Percentiles rank a stretch among this genome's conserved stretches.
Conservation (phyloP, 2,113 vertebrate genomes). For the Narcine bancroftii region DNA sequence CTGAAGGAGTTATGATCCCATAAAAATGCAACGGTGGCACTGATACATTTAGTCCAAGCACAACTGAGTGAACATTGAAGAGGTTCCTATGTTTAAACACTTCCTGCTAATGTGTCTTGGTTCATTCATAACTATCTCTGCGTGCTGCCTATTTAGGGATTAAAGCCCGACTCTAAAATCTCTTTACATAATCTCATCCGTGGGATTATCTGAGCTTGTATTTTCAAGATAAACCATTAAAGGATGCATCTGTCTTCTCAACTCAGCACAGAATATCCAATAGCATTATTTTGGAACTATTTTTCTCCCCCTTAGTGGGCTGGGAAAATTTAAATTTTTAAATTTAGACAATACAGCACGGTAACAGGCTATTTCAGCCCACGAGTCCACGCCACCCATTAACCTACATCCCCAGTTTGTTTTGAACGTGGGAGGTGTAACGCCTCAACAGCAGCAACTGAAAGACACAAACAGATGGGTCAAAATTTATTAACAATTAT, state of each 20-base stretch:
- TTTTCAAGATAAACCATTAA: neutral
- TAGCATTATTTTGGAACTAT: neutral
- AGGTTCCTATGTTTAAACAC: neutral
- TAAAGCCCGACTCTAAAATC: neutral
- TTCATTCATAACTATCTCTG: neutral
- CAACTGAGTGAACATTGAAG: neutral
- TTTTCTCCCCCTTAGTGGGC: neutral
- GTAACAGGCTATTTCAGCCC: too few species aligned
- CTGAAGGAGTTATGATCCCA: too few species aligned
- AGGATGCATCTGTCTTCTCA: neutral
- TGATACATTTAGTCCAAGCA: neutral
- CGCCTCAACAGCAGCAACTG: too few species aligned
- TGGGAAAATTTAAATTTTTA: too few species aligned
- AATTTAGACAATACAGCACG: too few species aligned
- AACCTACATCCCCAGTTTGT: too few species aligned
- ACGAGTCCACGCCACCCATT: too few species aligned
- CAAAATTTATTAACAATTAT: too few species aligned
- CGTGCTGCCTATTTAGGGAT: neutral
- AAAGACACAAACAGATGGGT: too few species aligned
- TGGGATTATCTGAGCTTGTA: too few species aligned
- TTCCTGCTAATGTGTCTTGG: neutral
- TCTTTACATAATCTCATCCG: neutral
- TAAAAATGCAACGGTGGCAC: neutral
- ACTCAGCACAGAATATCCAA: too few species aligned
- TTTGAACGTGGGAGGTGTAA: too few species aligned